Evolutionary conservation across 2,113 vertebrate genomes (phyloP), one percentile per base, ranked within the genome.

Genomic region (Ivindomyrus marchei): DNA sequence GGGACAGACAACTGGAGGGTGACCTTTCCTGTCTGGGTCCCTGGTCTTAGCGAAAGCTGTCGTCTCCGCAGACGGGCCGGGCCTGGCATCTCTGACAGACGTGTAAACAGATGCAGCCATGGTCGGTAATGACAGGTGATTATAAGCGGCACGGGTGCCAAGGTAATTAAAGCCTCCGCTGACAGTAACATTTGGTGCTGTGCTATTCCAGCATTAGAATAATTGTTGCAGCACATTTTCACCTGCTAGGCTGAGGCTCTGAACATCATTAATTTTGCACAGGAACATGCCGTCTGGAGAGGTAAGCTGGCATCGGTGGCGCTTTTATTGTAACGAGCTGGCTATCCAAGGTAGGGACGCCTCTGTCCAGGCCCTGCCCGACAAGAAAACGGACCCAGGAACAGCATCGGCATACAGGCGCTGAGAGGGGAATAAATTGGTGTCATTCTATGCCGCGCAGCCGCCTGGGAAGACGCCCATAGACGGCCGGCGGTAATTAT

Each of bases 71-170:
- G 94, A 46, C 88, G 92, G 94, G 92, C 92, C 91, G 93, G 92
- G 94, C 93, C 94, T 96, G 94, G 95, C 93, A 83, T 93, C 96
- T 95, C 95, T 96, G 96, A 97, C 97, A 98, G 97, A 97, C 96
- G 95, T 94, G 94, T 93, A 97, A 97, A 97, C 97, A 98, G 97
- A 97, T 97, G 97, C 95, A 93, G 92, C 94, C 95, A 11, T 96
- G 96, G 97, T 96, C 95, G 95, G 96, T 97, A 95, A 97, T 97
- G 97, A 96, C 97, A 97, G 96, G 97, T 97, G 97, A 97, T 97
- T 97, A 97, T 95, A 97, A 96, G 96, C 96, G 95, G 96, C 96
- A 36, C 93, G 94, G 93, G 94, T 96, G 97, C 97, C 97, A 96
- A 96, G 94, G 96, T 96, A 97, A 98, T 98, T 97, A 97, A 97